phyloP scores from a whole-genome alignment of 2,888 invertebrate genomes.

The Plebejus argus region DNA sequence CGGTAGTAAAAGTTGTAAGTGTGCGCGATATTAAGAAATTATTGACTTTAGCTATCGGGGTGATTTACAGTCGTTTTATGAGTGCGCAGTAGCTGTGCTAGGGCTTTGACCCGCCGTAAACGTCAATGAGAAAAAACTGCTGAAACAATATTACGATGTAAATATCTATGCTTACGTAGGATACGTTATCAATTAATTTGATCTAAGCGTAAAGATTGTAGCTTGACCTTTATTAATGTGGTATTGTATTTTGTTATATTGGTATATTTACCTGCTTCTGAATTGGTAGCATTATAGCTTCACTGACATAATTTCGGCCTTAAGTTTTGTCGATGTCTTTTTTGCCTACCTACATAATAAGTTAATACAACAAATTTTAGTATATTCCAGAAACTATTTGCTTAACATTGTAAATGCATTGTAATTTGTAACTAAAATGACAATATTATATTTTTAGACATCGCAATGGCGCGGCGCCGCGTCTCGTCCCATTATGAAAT shows the following conservation, averaged over 20 bases:
- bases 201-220: background rate
- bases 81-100: conserved; percentile 35
- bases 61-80: conserved; percentile 30
- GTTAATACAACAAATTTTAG: too few relatives aligned
- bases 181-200: background rate
- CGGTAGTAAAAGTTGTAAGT: background rate
- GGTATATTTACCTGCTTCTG: too few relatives aligned
- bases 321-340: too few relatives aligned
- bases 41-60: conserved; percentile 5
- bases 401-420: background rate
- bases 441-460: conserved; percentile 13
- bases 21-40: conserved; percentile 20
- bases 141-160: conserved; percentile 37
- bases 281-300: too few relatives aligned
- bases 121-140: conserved; percentile 39
- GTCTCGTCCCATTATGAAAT: conserved; percentile 51
- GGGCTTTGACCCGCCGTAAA: conserved; percentile 41
- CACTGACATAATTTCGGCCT: too few relatives aligned
- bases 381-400: too few relatives aligned
- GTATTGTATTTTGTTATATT: too few relatives aligned
- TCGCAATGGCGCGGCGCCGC: background rate
- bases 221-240: too few relatives aligned
- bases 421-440: background rate
- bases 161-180: background rate
- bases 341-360: too few relatives aligned